Evolutionary conservation across 2,113 vertebrate species (phyloP).

Genomic region (Corvus cornix): DNA sequence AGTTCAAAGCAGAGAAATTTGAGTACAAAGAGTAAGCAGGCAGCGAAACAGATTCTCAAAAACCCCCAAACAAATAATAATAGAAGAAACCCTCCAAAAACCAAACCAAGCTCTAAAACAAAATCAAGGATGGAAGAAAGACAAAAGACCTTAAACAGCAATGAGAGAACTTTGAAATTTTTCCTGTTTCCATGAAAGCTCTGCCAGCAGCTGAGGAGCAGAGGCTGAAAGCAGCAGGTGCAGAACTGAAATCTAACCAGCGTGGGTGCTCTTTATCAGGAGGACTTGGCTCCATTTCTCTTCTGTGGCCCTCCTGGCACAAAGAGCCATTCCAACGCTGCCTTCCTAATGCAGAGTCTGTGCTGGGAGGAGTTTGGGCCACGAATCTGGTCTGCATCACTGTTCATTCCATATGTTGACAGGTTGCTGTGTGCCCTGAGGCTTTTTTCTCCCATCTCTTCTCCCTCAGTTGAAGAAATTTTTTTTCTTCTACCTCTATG

Average conservation of each 20-base stretch:
- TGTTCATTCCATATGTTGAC: background rate
- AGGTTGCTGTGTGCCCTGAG: background rate
- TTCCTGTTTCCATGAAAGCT: background rate
- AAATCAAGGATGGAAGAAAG: background rate
- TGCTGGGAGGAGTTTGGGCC: background rate
- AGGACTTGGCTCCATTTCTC: background rate
- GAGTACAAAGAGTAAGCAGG: background rate
- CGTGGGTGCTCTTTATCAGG: background rate
- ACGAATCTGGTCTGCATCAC: background rate
- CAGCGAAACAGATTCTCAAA: background rate
- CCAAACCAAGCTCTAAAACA: background rate
- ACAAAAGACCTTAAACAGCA: background rate
- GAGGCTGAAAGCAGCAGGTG: background rate
- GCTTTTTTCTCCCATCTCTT: background rate
- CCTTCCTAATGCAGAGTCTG: background rate
- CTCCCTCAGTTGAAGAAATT: background rate
- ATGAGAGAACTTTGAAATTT: background rate
- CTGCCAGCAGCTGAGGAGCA: background rate
- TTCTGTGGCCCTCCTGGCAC: background rate
- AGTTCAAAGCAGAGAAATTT: background rate
- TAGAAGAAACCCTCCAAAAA: too few relatives aligned
- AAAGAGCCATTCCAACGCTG: background rate
- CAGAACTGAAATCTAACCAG: background rate
- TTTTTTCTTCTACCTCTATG: background rate
- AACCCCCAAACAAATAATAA: background rate